Evolutionary conservation across 2,888 invertebrate genomes (phyloP), one percentile per base, ranked within the genome.

Genomic region (Sclerodermus sp.): DNA sequence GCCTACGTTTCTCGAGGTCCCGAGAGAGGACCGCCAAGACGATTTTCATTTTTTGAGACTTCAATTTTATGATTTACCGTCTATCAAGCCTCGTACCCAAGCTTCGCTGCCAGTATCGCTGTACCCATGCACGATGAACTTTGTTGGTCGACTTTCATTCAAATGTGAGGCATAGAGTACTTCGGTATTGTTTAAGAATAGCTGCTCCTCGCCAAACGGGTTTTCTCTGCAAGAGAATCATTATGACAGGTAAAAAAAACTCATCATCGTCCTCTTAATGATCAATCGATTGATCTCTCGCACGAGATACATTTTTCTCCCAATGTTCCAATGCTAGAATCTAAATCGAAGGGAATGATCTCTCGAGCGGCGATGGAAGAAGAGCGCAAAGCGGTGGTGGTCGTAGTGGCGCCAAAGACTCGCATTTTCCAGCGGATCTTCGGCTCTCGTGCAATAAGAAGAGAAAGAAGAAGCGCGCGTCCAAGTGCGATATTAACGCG

Each of bases 41-140:
- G n/a, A n/a, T 34, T 34, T 34, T 34, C 13, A 34, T 34, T 34
- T 34, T 34, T 12, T 34, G 34, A 34, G 4, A 13, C 3, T 34
- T 34, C 13, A n/a, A 32, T 15, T 9, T 30, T 23, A 10, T 16
- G 30, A 46, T 53, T 50, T 56, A 70, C 73, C 71, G 14, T 72
- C 70, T 47, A 73, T 60, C 43, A 73, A 47, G 45, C 66, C 65
- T 13, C 70, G 62, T 34, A 73, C 57, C 73, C 73, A 73, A 10
- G 64, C 71, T 46, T 73, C 73, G 42, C 70, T 72, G 47, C 73
- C 71, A 38, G 70, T 72, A 47, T 73, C 73, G 53, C 73, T 73
- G 45, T 65, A 73, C 40, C 73, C 73, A 37, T 73, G 73, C 51
- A 71, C 65, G 49, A 73, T 64, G 42, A 73, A 63, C 48, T 73